Base-by-base conservation (phyloP, 2,888 invertebrate species). In the Mythimna vitellina region DNA sequence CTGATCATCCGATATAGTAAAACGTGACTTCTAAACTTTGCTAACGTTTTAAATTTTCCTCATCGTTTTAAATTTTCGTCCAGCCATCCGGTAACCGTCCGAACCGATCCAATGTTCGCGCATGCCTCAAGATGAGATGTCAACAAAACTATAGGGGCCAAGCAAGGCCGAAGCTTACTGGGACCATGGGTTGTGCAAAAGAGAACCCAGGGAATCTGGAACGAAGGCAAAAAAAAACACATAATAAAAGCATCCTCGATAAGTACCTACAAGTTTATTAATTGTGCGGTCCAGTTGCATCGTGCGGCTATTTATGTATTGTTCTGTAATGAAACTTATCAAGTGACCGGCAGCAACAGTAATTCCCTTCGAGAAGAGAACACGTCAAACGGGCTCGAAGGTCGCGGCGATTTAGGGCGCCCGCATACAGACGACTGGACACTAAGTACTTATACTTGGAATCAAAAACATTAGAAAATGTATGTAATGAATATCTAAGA, bases 301-400 rank as follows among this genome's bases (percentile, higher is more conserved):
- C 57, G 22, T 67, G 35, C 57, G 35, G 22, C 63, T 70, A 66
- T 56, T 32, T 61, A 78, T 78, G 49, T 61, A 70, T 63, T 76
- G 75, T 73, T 75, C 66, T 76, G 75, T 51, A n/a, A 83, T 80
- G 78, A 79, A 77, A 79, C 62, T 79, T 85, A 71, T 76, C 54
- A 79, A 73, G 56, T 74, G 71, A 70, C 77, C 67, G 67, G 70
- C 61, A 54, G 75, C 53, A 58, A 53, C 65, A 72, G 54, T 70
- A 76, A 76, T 78, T 78, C 75, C 76, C 80, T 74, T 74, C 64
- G 60, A 74, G 70, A 73, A 64, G 51, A 22, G 32, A 42, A 8
- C 20, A 51, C 32, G 56, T 60, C 73, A 70, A 81, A 80, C 57
- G 53, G 54, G 42, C 57, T 60, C 42, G 76, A 81, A 83, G 78